A percentile compares a stretch with the other conserved stretches of the same genome.
Conservation (phyloP, 2,113 vertebrate species). For the Thalassarche chlororhynchos region DNA sequence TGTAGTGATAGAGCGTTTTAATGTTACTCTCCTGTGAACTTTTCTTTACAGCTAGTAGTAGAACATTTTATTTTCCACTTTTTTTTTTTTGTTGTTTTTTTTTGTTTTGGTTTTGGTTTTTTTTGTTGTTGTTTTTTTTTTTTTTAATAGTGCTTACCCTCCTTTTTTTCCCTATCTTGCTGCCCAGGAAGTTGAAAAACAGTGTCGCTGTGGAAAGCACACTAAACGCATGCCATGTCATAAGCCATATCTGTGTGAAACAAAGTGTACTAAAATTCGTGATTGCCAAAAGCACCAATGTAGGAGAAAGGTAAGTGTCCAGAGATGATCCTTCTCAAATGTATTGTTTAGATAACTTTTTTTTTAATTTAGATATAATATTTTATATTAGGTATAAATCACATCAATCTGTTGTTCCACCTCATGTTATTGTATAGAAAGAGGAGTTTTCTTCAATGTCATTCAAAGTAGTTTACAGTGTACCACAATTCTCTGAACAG, state of each 20-base stretch:
- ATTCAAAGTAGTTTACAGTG: background rate
- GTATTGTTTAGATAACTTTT: background rate
- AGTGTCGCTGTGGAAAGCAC: conserved; percentile 93
- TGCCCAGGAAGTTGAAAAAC: conserved; percentile 91
- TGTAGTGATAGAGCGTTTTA: background rate
- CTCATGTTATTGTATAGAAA: background rate
- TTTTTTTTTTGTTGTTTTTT: background rate
- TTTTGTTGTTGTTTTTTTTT: too few relatives aligned
- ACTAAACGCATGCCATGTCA: conserved; percentile 88
- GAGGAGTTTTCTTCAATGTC: background rate
- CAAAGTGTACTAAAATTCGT: conserved; percentile 88
- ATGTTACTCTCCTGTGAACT: background rate
- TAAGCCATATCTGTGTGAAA: conserved; percentile 93
- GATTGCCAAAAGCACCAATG: conserved; percentile 94
- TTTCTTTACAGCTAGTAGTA: background rate
- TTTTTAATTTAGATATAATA: background rate
- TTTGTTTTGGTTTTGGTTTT: too few relatives aligned
- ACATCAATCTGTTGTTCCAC: background rate
- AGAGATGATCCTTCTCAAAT: background rate
- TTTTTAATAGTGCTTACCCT: too few relatives aligned
- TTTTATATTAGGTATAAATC: background rate
- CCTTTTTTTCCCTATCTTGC: background rate
- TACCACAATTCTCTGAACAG: background rate
- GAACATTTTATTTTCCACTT: background rate
- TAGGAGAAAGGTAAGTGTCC: conserved; percentile 85